A percentile compares a stretch with the other conserved stretches of the same genome.
Evolutionary conservation across 2,113 vertebrate species (phyloP).

Genomic region (Octodon degus): DNA sequence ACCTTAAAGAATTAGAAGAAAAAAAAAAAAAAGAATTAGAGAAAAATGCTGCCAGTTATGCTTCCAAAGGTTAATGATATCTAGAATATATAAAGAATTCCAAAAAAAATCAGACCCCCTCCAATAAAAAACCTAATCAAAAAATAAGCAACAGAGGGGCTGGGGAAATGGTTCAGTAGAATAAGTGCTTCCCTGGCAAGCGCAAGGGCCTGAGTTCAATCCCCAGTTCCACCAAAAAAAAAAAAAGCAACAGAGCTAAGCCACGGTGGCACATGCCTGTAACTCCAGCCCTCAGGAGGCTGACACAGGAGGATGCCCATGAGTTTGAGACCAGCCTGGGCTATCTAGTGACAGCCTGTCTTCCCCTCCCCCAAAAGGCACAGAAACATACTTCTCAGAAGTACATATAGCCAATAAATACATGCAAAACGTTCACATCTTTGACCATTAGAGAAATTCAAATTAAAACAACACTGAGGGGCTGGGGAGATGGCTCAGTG

Average conservation of each 20-base stretch:
- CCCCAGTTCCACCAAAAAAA: background rate
- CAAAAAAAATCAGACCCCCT: too few relatives aligned
- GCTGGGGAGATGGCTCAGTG: too few relatives aligned
- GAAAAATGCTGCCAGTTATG: too few relatives aligned
- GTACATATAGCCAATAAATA: background rate
- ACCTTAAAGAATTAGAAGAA: too few relatives aligned
- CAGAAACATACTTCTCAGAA: background rate
- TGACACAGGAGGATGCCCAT: background rate
- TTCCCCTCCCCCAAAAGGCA: background rate
- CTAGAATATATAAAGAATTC: too few relatives aligned
- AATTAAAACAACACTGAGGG: background rate
- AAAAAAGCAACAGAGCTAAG: background rate
- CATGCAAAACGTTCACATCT: background rate
- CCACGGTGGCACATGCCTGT: too few relatives aligned
- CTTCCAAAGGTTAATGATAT: too few relatives aligned
- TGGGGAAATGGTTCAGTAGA: too few relatives aligned
- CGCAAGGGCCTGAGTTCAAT: too few relatives aligned
- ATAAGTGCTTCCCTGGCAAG: too few relatives aligned
- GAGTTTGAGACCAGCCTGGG: background rate
- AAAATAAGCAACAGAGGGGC: background rate
- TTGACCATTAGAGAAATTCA: background rate
- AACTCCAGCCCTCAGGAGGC: too few relatives aligned
- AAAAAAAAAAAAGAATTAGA: too few relatives aligned
- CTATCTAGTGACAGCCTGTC: background rate
- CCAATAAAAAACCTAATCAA: background rate